Conservation (phyloP, 2,888 invertebrate genomes). For the Macroteleia sp. region DNA sequence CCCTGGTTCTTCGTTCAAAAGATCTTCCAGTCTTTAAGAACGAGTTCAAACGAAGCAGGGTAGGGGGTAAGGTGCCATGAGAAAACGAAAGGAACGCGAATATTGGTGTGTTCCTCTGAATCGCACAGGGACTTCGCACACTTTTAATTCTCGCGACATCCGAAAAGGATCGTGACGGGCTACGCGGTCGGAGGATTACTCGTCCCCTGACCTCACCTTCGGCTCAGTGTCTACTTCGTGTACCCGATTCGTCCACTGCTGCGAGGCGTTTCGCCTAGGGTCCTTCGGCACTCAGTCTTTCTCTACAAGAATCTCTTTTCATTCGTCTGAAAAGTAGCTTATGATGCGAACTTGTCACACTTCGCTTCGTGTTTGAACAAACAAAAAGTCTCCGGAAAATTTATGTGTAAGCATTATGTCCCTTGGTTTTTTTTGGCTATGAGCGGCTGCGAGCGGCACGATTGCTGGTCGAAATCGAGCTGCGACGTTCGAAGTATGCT, state of each 20-base stretch:
- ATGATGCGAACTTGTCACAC: conserved; percentile 55
- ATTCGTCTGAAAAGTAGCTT: conserved; percentile 53
- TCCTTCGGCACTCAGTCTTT: conserved; percentile 42
- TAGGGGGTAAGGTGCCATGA: conserved; percentile 3
- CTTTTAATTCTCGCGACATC: conserved; percentile 58
- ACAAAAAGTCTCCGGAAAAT: conserved; percentile 23
- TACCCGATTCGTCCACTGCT: conserved; percentile 45
- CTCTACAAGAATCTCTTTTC: conserved; percentile 23
- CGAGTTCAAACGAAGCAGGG: background rate
- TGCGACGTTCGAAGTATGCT: conserved; percentile 39
- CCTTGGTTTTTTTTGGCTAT: background rate
- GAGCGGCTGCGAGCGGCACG: background rate
- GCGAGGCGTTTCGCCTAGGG: conserved; percentile 53
- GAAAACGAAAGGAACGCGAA: conserved; percentile 25
- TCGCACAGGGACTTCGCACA: conserved; percentile 5
- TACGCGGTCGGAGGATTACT: conserved; percentile 78
- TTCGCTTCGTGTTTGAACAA: conserved; percentile 2
- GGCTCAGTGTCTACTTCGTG: background rate
- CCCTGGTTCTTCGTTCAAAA: background rate
- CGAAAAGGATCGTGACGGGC: conserved; percentile 78
- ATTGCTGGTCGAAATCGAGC: conserved; percentile 22
- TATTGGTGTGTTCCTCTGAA: conserved; percentile 3
- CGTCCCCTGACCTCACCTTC: conserved; percentile 70
- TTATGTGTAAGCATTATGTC: conserved; percentile 24
- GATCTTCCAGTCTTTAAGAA: background rate